Evolutionary conservation across 1,140 invertebrate species (phyloP), one percentile per base, ranked within the genome.

Genomic region (Zaprionus camerounensis): DNA sequence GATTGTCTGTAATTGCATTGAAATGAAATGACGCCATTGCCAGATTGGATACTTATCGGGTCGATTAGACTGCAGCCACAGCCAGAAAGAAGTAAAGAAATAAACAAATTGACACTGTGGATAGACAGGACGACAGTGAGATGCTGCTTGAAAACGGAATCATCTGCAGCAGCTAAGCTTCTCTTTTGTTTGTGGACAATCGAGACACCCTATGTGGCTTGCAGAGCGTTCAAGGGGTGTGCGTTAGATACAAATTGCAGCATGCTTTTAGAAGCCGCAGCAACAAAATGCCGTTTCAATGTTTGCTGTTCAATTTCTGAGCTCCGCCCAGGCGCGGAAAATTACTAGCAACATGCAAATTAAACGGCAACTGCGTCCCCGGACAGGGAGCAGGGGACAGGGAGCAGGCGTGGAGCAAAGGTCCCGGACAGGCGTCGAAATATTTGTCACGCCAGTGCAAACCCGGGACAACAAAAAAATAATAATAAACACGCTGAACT

Each of bases 361-460:
- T 46, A 61, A 61, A 17, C 12, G n/a, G 57, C 5, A 34, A 56
- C 46, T 46, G 41, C 6, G 15, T n/a, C n/a, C n/a, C n/a, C 9
- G 31, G 2, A 36, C 5, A 17, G 13, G 31, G 13, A 24, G 28
- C 5, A 17, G 12, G 31, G 3, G 28, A 1, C 5, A n/a, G 12
- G 31, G 4, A n/a, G 11, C 7, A 7, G 31, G 20, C 9, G 31
- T 34, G 62, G 62, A 3, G 13, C 3, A 17, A 46, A 7, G 13
- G 59, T 20, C 38, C 69, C 20, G 26, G 62, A 36, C 62, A 44
- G 28, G 49, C 61, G 59, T 65, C 67, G 41, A 78, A 79, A 74
- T 79, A 74, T 79, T 79, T 79, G 70, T 41, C 76, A 65, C 55
- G 58, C 44, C 64, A 74, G 38, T 46, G 62, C 57, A 78, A 78